Base-by-base conservation (phyloP, 2,888 invertebrate genomes). In the Drosophila histrio region DNA sequence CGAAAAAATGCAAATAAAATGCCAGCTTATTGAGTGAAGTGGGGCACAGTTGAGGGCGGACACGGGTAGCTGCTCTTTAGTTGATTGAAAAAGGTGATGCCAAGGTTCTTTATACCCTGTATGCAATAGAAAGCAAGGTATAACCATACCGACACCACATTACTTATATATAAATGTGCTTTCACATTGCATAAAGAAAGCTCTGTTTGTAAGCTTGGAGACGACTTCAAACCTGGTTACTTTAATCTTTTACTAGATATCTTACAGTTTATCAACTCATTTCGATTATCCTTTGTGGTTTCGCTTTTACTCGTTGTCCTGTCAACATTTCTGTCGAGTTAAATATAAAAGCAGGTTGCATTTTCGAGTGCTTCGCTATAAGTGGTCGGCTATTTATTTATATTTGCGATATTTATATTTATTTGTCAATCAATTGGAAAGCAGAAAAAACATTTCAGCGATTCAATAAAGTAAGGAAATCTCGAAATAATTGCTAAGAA, bases 1-100 rank as follows among this genome's bases (percentile, higher is more conserved):
- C 76, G 71, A 79, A 87, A 83, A 77, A 76, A 87, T 78, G 82
- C 85, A 85, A 85, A 85, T 87, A 87, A 87, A 84, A 85, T 79
- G 85, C 79, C 82, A 60, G 87, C 82, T 84, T 84, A 84, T 84
- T 84, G 82, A 54, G 73, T 52, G 62, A 53, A 54, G 44, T 26
- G 47, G 54, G 36, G 21, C 26, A 32, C 32, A 64, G 65, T 41
- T 34, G 44, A 13, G 36, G 54, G 59, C 30, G 54, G 58, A 34
- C 2, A 47, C 41, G 66, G 64, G 46, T 50, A 38, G 58, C 59
- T 63, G 72, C 77, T 75, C 50, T 86, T 83, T 83, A 76, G 76
- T 86, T 83, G 82, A 86, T 83, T 83, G 82, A 83, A 83, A 83
- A 83, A 80, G 73, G 72, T 86, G 77, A 81, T 74, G 68, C 63